Percentiles rank a stretch among this genome's conserved stretches.
These are phyloP conservation scores for Lepidurus packardi DNA, from an alignment of 1,140 invertebrate genomes.

Conservation along the genomic window DNA sequence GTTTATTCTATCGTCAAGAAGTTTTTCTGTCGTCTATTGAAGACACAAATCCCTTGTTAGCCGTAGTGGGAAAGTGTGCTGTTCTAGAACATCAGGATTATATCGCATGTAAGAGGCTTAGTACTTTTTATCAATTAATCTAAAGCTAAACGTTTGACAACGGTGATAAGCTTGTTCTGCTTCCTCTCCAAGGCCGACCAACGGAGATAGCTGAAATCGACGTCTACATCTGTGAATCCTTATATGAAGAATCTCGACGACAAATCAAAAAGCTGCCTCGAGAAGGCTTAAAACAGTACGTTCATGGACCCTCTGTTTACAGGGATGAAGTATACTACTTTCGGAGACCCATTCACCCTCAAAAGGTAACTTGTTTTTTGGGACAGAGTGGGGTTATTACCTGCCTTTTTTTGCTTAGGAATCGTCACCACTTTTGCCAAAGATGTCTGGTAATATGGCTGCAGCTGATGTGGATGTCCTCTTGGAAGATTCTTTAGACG, in stretches of 20 bases:
- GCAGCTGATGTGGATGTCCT: conserved; percentile 44
- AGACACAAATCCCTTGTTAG: conserved; percentile 81
- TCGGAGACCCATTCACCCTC: conserved; percentile 40
- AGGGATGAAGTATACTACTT: conserved; percentile 93
- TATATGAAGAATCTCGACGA: conserved; percentile 83
- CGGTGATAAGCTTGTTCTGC: conserved; percentile 23
- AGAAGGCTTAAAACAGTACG: conserved; percentile 73
- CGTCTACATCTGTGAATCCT: conserved; percentile 87
- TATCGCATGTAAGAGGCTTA: conserved; percentile 64
- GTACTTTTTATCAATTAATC: conserved; percentile 6
- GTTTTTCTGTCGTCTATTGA: conserved; percentile 85
- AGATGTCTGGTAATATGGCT: conserved; percentile 44
- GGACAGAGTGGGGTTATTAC: not conserved
- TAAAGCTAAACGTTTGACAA: not conserved
- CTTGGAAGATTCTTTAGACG: conserved; percentile 64
- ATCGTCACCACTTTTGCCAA: conserved; percentile 51
- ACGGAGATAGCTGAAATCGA: conserved; percentile 91
- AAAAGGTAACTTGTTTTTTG: conserved; percentile 22
- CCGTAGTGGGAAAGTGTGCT: conserved; percentile 83
- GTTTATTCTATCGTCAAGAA: conserved; percentile 92
- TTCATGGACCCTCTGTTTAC: conserved; percentile 70
- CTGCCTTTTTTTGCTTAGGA: conserved; percentile 44
- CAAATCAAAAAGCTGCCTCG: conserved; percentile 65
- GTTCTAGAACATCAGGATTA: conserved; percentile 89
- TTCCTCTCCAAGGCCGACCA: conserved; percentile 62